These are phyloP conservation scores for Trididemnum nubilum DNA, from an alignment of 23 tunicate genomes.

Conservation along the genomic window DNA sequence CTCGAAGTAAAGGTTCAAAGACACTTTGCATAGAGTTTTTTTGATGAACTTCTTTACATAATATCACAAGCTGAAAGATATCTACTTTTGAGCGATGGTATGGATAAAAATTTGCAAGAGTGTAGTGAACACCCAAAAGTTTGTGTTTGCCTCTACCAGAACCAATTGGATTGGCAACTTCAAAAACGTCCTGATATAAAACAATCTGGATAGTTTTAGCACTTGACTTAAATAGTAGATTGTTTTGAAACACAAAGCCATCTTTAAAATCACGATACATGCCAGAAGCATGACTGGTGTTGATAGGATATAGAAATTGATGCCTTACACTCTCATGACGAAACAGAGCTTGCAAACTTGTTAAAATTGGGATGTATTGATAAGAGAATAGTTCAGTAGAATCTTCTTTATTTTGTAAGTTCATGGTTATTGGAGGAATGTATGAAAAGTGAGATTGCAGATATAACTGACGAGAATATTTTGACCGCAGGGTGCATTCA, in stretches of 20 bases:
- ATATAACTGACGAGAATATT: not conserved
- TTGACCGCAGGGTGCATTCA: not conserved
- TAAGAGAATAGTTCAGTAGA: not conserved
- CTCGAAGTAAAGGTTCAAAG: constrained; percentile 27
- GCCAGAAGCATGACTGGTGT: not conserved
- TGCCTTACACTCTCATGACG: not conserved
- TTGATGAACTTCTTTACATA: constrained; percentile 20
- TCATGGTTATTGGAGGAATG: not conserved
- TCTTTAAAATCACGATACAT: constrained; percentile 9
- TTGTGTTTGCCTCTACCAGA: constrained; percentile 33
- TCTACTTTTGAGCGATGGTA: constrained; percentile 29
- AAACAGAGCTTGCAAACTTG: constrained; percentile 15
- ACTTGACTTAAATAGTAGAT: not conserved
- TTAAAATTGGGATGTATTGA: constrained; percentile 34
- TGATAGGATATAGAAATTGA: constrained; percentile 15
- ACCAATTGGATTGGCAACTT: constrained; percentile 28
- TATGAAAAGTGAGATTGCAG: not conserved
- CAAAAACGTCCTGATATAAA: constrained; percentile 37
- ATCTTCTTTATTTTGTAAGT: not conserved
- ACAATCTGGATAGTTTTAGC: constrained; percentile 4
- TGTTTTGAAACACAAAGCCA: constrained; percentile 32
- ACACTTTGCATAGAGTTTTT: not conserved
- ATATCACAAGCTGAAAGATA: constrained; percentile 24
- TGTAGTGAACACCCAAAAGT: constrained; percentile 36
- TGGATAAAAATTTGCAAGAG: constrained; percentile 37